These are phyloP conservation scores for Phodopus roborovskii DNA, from an alignment of 2,113 vertebrate species.

Conservation along the genomic window DNA sequence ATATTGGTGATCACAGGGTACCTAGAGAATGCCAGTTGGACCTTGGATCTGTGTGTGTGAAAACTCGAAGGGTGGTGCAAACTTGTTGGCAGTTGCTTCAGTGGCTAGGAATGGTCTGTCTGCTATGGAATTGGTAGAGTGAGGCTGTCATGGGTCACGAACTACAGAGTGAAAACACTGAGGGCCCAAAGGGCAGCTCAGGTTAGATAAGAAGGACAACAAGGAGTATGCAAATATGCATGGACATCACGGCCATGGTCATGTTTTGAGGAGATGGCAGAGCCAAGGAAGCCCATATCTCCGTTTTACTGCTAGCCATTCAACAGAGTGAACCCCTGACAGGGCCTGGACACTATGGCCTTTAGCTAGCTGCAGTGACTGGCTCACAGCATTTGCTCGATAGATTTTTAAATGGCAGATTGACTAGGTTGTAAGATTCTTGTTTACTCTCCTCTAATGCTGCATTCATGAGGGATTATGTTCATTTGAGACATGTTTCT, in stretches of 20 bases:
- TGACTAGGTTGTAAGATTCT: background rate
- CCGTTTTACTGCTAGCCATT: background rate
- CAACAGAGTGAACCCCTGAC: background rate
- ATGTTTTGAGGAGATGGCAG: background rate
- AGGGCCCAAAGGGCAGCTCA: too few species aligned
- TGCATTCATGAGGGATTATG: constrained; percentile 19
- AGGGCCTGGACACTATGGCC: background rate
- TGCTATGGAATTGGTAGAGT: background rate
- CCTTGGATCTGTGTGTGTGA: background rate
- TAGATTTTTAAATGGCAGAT: background rate
- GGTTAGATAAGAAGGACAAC: background rate
- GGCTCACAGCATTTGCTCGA: background rate
- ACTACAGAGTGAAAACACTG: background rate
- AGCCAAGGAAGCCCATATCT: background rate
- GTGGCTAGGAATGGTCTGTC: background rate
- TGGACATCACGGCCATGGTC: fast-evolving
- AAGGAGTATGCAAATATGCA: background rate
- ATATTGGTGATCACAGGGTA: background rate
- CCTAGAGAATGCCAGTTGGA: background rate
- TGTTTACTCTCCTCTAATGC: background rate
- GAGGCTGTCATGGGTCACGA: fast-evolving
- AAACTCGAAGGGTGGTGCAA: background rate
- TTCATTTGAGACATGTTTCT: background rate
- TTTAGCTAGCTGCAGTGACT: background rate
- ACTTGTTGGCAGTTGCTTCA: background rate